Base-by-base conservation (phyloP, 2,797 vertebrate genomes). In the Euthynnus affinis region DNA sequence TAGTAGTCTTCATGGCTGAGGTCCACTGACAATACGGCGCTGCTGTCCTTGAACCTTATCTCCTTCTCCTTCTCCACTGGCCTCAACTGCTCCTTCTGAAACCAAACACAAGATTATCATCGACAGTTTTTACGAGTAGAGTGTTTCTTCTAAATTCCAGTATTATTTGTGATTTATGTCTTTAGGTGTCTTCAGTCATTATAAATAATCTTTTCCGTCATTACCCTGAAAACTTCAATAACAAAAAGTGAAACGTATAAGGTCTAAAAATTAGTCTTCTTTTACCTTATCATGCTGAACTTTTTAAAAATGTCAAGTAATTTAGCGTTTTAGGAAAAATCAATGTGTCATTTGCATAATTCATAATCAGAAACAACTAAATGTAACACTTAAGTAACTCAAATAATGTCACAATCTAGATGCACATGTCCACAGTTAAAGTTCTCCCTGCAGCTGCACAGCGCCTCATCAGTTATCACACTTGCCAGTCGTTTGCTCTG, bases 1-100 rank as follows among this genome's bases (percentile, higher is more conserved):
- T 96, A 98, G 83, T 94, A 96, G 68, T 97, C 96, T 77, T 96
- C 96, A 23, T 96, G 95, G 25, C 85, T 94, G 85, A 95, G 84
- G 75, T 93, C 91, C 13, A 91, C 81, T 63, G 89, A 92, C 83
- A 94, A 65, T 34, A 51, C 93, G 9, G 93, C 74, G 71, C 94
- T 92, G 67, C 70, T 56, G 48, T 90, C 83, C 74, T 83, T 90
- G 58, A 89, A 18, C 55, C 18, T 63, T 1, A 64, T 75, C 78
- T 88, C 88, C 67, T 76, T 85, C 66, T 87, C 87, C 58, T 69
- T 89, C 55, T 91, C 91, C 53, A 76, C 55, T 4, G 89, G 64
- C 81, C 66, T 88, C 52, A 71, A 57, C 68, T 94, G 91, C 29
- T 93, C 92, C 70, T 91, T 94, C 94, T 95, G 29, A 78, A 23